These are phyloP conservation scores for Drosophila differens DNA, from an alignment of 2,888 invertebrate species.

Conservation along the genomic window DNA sequence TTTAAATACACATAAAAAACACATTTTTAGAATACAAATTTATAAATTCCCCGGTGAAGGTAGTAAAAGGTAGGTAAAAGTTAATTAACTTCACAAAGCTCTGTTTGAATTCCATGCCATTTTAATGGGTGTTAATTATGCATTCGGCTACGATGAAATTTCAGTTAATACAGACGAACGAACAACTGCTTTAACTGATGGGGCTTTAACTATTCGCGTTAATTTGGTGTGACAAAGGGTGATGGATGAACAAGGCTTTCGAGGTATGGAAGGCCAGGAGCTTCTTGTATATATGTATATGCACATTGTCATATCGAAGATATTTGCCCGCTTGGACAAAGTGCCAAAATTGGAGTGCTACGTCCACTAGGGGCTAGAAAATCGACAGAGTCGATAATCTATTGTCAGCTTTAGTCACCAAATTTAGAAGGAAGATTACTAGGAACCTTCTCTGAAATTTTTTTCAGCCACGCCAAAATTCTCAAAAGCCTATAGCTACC, in stretches of 20 bases:
- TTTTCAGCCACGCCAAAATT: neutral
- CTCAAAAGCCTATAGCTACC: neutral
- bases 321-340: too few species aligned
- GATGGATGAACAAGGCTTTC: neutral
- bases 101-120: neutral
- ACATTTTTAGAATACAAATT: neutral
- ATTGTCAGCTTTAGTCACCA: too few species aligned
- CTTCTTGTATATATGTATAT: neutral
- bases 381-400: too few species aligned
- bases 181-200: neutral
- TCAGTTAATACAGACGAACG: neutral
- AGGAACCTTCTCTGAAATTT: neutral
- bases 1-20: neutral
- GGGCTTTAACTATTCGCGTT: neutral
- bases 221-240: neutral
- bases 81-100: slow-evolving; percentile 1
- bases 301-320: too few species aligned
- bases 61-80: neutral
- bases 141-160: too few species aligned
- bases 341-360: too few species aligned
- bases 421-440: neutral
- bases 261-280: neutral
- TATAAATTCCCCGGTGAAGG: neutral
- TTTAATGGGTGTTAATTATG: neutral
- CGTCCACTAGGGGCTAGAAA: too few species aligned